Evolutionary conservation across 1,140 invertebrate genomes (phyloP).

Genomic region (Delia radicum): DNA sequence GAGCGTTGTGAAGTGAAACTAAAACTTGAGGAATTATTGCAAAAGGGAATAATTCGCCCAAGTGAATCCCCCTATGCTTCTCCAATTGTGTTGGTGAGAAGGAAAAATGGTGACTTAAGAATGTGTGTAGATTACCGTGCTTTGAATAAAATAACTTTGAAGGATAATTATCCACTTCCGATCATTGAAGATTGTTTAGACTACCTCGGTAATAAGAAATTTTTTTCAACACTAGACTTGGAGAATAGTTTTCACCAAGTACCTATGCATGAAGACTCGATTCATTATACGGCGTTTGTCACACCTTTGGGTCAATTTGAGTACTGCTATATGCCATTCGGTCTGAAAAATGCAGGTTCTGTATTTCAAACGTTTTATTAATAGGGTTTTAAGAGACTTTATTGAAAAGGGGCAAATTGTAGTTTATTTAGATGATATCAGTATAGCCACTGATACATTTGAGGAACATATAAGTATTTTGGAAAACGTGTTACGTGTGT

Average conservation of each 20-base stretch:
- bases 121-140: not conserved
- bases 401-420: slow-evolving; percentile 11
- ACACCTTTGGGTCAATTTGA: slow-evolving; percentile 55
- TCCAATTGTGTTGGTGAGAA: slow-evolving; percentile 11
- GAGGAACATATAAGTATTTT: slow-evolving; percentile 23
- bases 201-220: not conserved
- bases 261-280: not conserved
- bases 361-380: slow-evolving; percentile 55
- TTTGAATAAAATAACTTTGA: not conserved
- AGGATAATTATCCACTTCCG: not conserved
- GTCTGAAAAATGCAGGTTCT: slow-evolving; percentile 26
- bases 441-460: not conserved
- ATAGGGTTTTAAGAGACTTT: slow-evolving; percentile 38
- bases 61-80: slow-evolving; percentile 17
- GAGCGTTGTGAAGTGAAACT: not conserved
- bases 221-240: not conserved
- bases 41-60: not conserved
- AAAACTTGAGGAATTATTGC: not conserved
- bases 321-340: slow-evolving; percentile 54
- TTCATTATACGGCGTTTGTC: slow-evolving; percentile 50
- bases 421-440: slow-evolving; percentile 28
- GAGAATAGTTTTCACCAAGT: slow-evolving; percentile 2
- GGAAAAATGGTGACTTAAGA: slow-evolving; percentile 10
- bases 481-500: not conserved
- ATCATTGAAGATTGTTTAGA: slow-evolving; percentile 6